Evolutionary conservation across 1,140 invertebrate genomes (phyloP).

Genomic region (Trissolcus basalis): DNA sequence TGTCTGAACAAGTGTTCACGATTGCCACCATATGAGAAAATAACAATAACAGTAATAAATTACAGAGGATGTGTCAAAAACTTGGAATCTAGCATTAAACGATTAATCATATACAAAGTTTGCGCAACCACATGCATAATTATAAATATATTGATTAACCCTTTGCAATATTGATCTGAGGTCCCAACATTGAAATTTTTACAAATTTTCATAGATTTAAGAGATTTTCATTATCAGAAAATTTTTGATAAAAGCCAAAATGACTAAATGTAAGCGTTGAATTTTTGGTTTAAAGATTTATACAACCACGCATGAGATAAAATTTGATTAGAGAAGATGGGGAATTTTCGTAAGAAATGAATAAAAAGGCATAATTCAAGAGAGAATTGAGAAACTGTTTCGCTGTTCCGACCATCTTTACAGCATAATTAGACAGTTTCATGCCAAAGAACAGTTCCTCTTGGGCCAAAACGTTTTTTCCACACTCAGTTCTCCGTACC

Average conservation of each 20-base stretch:
- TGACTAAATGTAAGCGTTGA: too few species aligned
- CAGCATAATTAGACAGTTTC: conserved; percentile 54
- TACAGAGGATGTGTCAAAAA: conserved; percentile 22
- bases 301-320: too few species aligned
- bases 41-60: conserved; percentile 36
- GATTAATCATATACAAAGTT: conserved; percentile 19
- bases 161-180: too few species aligned
- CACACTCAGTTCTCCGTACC: conserved; percentile 43
- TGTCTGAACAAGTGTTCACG: conserved; percentile 20
- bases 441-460: conserved; percentile 40
- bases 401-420: conserved; percentile 28
- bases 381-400: too few species aligned
- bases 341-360: too few species aligned
- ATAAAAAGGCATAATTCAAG: too few species aligned
- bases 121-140: conserved; percentile 27
- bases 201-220: too few species aligned
- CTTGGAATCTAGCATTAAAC: conserved; percentile 22
- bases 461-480: conserved; percentile 36
- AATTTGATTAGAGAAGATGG: too few species aligned
- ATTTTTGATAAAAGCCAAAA: too few species aligned
- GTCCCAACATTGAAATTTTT: background rate
- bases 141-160: too few species aligned
- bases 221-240: too few species aligned
- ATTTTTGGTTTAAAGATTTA: too few species aligned
- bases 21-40: background rate